Evolutionary conservation across 1,140 invertebrate species (phyloP).

Genomic region (Sipha flava): DNA sequence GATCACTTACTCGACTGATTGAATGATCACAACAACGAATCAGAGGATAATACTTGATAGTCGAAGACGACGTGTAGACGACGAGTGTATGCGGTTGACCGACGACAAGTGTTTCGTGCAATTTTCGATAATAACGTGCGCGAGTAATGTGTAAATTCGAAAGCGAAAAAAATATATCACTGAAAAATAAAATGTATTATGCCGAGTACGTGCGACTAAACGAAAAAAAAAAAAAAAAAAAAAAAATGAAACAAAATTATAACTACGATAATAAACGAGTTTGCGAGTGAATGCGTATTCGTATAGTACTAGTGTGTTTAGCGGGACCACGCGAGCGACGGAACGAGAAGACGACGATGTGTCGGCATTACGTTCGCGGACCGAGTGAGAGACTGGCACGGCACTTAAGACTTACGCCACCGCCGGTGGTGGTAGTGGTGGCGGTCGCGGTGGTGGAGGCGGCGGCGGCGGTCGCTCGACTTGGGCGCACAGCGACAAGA

Average conservation of each 20-base stretch:
- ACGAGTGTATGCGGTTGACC: too few species aligned
- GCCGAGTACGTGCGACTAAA: too few species aligned
- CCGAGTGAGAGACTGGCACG: slow-evolving; percentile 25
- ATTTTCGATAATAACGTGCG: too few species aligned
- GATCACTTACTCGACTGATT: slow-evolving; percentile 6
- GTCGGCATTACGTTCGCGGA: slow-evolving; percentile 31
- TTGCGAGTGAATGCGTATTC: neutral
- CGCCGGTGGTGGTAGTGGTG: neutral
- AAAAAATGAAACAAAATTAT: neutral
- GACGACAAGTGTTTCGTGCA: too few species aligned
- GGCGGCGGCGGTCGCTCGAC: neutral
- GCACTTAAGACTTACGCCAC: slow-evolving; percentile 24
- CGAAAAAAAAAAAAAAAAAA: neutral
- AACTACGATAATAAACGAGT: neutral
- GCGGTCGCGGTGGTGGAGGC: neutral
- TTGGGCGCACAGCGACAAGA: slow-evolving; percentile 26
- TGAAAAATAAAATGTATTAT: too few species aligned
- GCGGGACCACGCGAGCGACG: slow-evolving; percentile 9
- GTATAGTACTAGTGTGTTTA: neutral
- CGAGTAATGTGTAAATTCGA: too few species aligned
- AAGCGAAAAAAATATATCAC: too few species aligned
- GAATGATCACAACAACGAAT: neutral
- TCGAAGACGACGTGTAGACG: too few species aligned
- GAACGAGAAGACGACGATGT: slow-evolving; percentile 30
- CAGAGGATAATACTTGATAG: too few species aligned